Percentiles rank a stretch among this genome's conserved stretches.
Conservation (phyloP, 2,888 invertebrate genomes). For the Prosapia bicincta region DNA sequence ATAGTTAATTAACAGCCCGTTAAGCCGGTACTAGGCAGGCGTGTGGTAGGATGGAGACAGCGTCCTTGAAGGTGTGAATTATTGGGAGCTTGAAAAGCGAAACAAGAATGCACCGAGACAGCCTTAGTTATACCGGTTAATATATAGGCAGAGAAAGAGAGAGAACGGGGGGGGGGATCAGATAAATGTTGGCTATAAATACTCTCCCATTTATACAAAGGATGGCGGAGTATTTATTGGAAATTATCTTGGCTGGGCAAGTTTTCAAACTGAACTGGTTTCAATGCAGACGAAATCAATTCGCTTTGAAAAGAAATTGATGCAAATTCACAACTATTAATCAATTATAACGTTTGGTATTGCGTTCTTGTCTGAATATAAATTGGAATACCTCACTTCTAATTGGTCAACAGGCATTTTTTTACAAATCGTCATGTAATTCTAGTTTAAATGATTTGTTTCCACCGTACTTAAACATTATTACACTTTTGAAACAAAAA, state of each 20-base stretch:
- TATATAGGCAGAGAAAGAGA: background rate
- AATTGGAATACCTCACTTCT: too few species aligned
- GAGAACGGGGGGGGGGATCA: background rate
- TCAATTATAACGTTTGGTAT: too few species aligned
- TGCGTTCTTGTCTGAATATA: too few species aligned
- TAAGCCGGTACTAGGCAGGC: background rate
- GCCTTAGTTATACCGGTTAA: background rate
- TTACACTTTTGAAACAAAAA: too few species aligned
- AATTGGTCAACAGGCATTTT: too few species aligned
- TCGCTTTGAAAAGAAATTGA: background rate
- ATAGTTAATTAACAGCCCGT: background rate
- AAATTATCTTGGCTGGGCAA: background rate
- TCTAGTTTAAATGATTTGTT: too few species aligned
- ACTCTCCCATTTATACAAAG: background rate
- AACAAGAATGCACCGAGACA: background rate
- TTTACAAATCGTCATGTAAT: too few species aligned
- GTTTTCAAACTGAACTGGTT: background rate
- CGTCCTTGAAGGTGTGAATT: background rate
- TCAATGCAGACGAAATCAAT: background rate
- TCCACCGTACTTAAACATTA: too few species aligned
- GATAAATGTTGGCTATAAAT: background rate
- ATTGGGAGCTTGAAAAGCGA: background rate
- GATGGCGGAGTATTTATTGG: background rate
- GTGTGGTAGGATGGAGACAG: background rate
- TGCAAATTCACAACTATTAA: background rate